Conservation (phyloP, 2,113 vertebrate genomes). For the Myotis lucifugus region DNA sequence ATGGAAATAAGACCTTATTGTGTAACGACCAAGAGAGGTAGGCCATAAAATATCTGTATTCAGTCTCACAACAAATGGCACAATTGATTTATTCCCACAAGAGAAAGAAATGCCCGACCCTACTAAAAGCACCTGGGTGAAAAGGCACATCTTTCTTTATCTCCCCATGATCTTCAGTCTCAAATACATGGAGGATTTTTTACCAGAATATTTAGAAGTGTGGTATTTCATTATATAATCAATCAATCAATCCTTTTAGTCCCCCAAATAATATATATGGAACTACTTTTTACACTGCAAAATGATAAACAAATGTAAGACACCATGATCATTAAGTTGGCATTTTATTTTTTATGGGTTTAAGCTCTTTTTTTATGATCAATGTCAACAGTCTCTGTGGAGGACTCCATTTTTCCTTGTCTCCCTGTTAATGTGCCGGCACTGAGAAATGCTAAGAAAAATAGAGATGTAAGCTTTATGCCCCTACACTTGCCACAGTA, state of each 20-base stretch:
- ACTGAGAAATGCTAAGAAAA: background rate
- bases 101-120: background rate
- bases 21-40: background rate
- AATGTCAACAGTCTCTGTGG: background rate
- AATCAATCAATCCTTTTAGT: background rate
- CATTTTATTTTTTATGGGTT: background rate
- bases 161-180: background rate
- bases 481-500: background rate
- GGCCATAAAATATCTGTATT: background rate
- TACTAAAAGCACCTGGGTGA: background rate
- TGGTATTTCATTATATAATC: background rate
- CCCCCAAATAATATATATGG: background rate
- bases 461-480: background rate
- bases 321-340: background rate
- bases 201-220: background rate
- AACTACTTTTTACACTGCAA: background rate
- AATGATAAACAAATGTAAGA: background rate
- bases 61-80: conserved; percentile 5
- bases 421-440: background rate
- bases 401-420: background rate
- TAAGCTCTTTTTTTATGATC: background rate
- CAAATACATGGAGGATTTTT: background rate
- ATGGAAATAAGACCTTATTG: background rate
- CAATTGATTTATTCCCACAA: background rate
- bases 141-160: background rate